These are phyloP conservation scores for sheep (Ovis aries) DNA, from an alignment of 2,113 vertebrate genomes.

Conservation along the genomic window DNA sequence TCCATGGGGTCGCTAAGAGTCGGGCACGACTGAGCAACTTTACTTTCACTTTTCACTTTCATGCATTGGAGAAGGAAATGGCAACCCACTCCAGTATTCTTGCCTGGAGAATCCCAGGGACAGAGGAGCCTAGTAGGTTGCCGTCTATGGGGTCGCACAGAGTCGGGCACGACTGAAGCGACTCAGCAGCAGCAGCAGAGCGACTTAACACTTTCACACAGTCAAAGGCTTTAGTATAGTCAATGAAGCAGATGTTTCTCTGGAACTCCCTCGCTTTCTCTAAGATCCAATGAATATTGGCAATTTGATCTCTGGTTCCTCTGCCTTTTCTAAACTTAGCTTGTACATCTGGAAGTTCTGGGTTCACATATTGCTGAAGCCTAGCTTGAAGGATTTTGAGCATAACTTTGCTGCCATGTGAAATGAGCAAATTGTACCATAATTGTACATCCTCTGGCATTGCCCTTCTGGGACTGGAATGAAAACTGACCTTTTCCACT, in stretches of 20 bases:
- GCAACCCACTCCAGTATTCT: too few species aligned
- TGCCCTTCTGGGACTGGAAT: not conserved
- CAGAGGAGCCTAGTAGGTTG: too few species aligned
- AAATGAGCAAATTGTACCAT: not conserved
- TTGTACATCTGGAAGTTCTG: not conserved
- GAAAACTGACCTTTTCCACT: not conserved
- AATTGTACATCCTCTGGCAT: not conserved
- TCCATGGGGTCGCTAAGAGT: not conserved
- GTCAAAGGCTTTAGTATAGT: not conserved
- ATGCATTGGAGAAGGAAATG: too few species aligned
- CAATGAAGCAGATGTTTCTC: not conserved
- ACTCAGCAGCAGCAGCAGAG: not conserved
- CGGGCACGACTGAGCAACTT: not conserved
- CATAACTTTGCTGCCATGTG: not conserved
- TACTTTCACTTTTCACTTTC: too few species aligned
- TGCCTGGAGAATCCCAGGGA: too few species aligned
- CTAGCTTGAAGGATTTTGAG: not conserved
- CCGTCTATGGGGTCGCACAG: too few species aligned
- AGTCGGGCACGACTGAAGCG: too few species aligned
- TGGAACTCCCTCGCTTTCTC: not conserved
- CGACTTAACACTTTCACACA: not conserved
- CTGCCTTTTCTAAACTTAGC: not conserved
- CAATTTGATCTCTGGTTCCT: not conserved
- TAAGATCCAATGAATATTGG: not conserved
- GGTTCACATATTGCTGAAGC: not conserved